Evolutionary conservation across 1,140 invertebrate genomes (phyloP), one percentile per base, ranked within the genome.

Genomic region (Tetramorium simillimum): DNA sequence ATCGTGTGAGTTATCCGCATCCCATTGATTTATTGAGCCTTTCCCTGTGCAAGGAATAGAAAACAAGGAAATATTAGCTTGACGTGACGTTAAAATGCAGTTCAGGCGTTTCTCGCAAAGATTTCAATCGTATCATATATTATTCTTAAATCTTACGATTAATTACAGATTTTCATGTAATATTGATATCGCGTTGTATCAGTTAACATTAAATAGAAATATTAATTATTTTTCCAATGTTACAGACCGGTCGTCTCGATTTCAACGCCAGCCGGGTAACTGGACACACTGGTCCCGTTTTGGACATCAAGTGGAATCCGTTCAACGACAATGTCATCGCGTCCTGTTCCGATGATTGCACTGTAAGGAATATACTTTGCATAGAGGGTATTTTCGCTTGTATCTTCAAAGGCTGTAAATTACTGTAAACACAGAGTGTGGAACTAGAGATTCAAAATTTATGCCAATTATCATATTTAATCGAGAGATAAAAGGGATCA

Each of bases 291-390:
- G 98, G 98, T 58, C 97, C 97, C 5, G 97, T 98, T 82, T 95
- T 98, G 85, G 98, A 98, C 94, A 97, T 98, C 86, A 98, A 98
- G 94, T 98, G 97, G 97, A 98, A 98, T 95, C 98, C 98, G 65
- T 98, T 98, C 95, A 98, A 99, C 93, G 99, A 99, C 95, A 98
- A 99, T 95, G 97, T 99, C 89, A 99, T 99, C 91, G 99, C 99
- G 33, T 99, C 98, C 21, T 98, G 97, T 94, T 99, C 98, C 53
- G 99, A 99, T 94, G 99, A 99, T 94, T 98, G 97, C 94, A 98
- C 98, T 85, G 97, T 98, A 96, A 96, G 96, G 21, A 37, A 85
- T 9, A 3, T 58, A 53, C 18, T 63, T 85, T 65, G 9, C 12
- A 16, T 60, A 28, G 33, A 58, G 18, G 24, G 2, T 12, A 51